phyloP scores from a whole-genome alignment of 2,113 vertebrate genomes.

The Lagopus leucura region DNA sequence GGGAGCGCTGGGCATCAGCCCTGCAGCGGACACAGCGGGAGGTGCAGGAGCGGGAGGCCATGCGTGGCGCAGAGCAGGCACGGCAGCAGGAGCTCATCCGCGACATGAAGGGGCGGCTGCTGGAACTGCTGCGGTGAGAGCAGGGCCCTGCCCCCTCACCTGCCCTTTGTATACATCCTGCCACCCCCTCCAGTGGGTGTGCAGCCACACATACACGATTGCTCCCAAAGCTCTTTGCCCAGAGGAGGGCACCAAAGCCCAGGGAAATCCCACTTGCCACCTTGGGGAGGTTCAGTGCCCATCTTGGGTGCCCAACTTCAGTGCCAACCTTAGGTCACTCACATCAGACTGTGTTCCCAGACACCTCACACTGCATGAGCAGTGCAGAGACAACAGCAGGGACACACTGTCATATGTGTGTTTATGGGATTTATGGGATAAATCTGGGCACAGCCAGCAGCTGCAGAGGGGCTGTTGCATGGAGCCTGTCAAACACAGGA shows the following conservation, averaged over 20 bases:
- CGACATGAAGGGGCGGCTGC: conserved; percentile 75
- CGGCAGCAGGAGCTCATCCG: conserved; percentile 72
- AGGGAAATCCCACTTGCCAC: not conserved
- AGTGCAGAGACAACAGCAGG: not conserved
- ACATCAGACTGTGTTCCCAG: not conserved
- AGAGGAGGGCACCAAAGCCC: conserved; percentile 52
- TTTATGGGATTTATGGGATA: not conserved
- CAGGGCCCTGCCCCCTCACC: not conserved
- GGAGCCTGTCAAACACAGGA: not conserved
- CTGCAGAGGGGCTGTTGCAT: not conserved
- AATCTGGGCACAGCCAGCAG: not conserved
- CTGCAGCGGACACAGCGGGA: conserved; percentile 66
- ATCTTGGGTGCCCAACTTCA: not conserved
- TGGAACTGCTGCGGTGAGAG: conserved; percentile 79
- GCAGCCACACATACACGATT: fast-evolving
- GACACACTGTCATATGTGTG: not conserved
- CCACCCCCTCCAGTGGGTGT: not conserved
- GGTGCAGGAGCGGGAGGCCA: conserved; percentile 42
- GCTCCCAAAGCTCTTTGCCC: not conserved
- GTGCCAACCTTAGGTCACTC: not conserved
- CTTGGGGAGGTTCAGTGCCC: not conserved
- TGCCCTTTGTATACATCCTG: not conserved
- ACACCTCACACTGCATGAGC: fast-evolving
- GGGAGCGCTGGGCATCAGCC: conserved; percentile 50
- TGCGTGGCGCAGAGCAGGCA: conserved; percentile 51